Evolutionary conservation across 92 coral and sea anemone genomes (phyloP).

Genomic region (Palythoa grandiflora): DNA sequence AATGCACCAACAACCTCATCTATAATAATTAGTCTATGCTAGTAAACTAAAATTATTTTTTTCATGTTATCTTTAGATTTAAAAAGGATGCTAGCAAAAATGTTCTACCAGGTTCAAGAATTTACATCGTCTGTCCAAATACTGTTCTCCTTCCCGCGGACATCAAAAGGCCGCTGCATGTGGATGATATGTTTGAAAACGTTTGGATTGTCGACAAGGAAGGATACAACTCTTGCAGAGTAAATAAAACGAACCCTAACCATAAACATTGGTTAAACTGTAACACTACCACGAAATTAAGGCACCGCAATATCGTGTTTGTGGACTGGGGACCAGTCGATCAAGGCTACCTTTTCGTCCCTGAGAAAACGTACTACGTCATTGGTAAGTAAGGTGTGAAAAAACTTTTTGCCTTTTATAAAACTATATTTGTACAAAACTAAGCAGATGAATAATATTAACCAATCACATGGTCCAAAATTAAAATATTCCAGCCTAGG

Average conservation of each 20-base stretch:
- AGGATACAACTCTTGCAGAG: conserved; percentile 34
- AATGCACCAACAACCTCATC: too few relatives aligned
- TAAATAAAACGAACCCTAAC: conserved; percentile 24
- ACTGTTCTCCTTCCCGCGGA: conserved; percentile 39
- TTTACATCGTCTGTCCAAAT: conserved; percentile 44
- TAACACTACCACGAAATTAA: conserved; percentile 22
- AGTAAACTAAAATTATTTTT: neutral
- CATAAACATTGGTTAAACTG: conserved; percentile 49
- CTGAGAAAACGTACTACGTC: conserved; percentile 29
- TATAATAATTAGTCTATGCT: neutral
- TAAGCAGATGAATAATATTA: neutral
- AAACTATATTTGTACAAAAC: neutral
- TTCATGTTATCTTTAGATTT: conserved; percentile 1
- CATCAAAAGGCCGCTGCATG: conserved; percentile 31
- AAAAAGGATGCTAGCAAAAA: conserved; percentile 29
- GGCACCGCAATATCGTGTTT: conserved; percentile 43
- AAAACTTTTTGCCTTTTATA: neutral
- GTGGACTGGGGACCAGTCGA: conserved; percentile 40
- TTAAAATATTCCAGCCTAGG: too few relatives aligned
- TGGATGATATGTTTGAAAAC: conserved; percentile 41
- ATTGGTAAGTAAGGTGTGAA: conserved; percentile 17
- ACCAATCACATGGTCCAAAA: too few relatives aligned
- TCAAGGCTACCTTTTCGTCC: conserved; percentile 35
- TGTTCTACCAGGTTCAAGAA: conserved; percentile 41
- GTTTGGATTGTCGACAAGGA: conserved; percentile 43